Percentiles rank a stretch among this genome's conserved stretches.
These are phyloP conservation scores for Naja naja DNA, from an alignment of 2,113 vertebrate genomes.

Conservation along the genomic window DNA sequence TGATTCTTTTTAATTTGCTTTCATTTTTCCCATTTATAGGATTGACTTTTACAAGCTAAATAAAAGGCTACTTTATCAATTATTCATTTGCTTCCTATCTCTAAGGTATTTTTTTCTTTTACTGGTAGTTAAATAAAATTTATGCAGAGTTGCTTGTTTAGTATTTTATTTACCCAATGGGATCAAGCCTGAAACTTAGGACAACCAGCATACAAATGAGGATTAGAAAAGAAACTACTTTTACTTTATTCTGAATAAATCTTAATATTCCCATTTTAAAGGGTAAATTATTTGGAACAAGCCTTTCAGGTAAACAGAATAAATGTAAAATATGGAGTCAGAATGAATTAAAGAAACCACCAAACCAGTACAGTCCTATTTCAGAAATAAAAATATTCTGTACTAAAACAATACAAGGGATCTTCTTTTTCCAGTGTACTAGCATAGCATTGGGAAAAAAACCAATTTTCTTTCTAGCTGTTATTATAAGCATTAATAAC, in stretches of 20 bases:
- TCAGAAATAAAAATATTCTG: background rate
- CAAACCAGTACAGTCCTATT: background rate
- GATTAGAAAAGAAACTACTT: background rate
- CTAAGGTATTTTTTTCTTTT: conserved; percentile 28
- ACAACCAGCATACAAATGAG: background rate
- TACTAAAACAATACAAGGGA: background rate
- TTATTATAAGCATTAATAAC: background rate
- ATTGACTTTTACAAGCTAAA: background rate
- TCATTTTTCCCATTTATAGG: background rate
- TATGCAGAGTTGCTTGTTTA: conserved; percentile 1
- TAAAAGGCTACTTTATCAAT: conserved; percentile 15
- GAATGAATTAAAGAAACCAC: background rate
- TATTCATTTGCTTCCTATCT: background rate
- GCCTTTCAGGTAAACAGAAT: background rate
- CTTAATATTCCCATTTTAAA: background rate
- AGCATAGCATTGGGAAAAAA: background rate
- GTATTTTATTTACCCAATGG: background rate
- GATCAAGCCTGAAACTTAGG: background rate
- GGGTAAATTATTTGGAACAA: background rate
- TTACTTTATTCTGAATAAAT: background rate
- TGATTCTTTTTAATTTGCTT: background rate
- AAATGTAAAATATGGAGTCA: background rate
- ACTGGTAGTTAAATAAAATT: background rate
- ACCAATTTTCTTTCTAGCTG: background rate
- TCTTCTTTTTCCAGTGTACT: accelerated